These are phyloP conservation scores for Trichomycterus rosablanca DNA, from an alignment of 2,113 vertebrate genomes.

Conservation along the genomic window DNA sequence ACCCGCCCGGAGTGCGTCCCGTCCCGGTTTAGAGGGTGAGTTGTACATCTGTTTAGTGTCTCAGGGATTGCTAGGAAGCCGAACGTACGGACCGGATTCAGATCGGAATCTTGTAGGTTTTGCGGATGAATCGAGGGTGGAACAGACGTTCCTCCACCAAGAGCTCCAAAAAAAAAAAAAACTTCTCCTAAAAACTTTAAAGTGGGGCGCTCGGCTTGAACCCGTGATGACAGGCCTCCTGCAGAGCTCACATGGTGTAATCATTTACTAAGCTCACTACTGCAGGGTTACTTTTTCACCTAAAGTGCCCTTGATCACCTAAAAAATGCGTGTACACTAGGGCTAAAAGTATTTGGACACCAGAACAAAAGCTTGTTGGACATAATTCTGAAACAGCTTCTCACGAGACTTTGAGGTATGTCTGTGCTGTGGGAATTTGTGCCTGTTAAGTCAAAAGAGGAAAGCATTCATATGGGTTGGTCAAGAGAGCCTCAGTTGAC, in stretches of 20 bases:
- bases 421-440: too few species aligned
- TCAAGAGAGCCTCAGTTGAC: too few species aligned
- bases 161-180: too few species aligned
- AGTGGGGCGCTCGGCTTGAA: slow-evolving; percentile 6
- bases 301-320: slow-evolving; percentile 17
- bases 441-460: too few species aligned
- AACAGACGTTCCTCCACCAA: background rate
- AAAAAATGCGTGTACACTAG: background rate
- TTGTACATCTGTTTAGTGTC: slow-evolving; percentile 27
- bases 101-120: background rate
- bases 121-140: background rate
- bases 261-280: slow-evolving; percentile 37
- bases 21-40: slow-evolving; percentile 66
- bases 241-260: slow-evolving; percentile 46
- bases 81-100: slow-evolving; percentile 1
- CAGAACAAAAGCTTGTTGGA: too few species aligned
- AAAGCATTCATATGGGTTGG: too few species aligned
- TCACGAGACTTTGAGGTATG: too few species aligned
- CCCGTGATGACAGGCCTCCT: slow-evolving; percentile 41
- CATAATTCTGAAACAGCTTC: too few species aligned
- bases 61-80: background rate
- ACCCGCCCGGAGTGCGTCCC: slow-evolving; percentile 52
- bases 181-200: too few species aligned
- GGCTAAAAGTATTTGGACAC: too few species aligned
- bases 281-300: slow-evolving; percentile 22